Conservation (phyloP, 2,888 invertebrate species). For the Hemistola chrysoprasaria region DNA sequence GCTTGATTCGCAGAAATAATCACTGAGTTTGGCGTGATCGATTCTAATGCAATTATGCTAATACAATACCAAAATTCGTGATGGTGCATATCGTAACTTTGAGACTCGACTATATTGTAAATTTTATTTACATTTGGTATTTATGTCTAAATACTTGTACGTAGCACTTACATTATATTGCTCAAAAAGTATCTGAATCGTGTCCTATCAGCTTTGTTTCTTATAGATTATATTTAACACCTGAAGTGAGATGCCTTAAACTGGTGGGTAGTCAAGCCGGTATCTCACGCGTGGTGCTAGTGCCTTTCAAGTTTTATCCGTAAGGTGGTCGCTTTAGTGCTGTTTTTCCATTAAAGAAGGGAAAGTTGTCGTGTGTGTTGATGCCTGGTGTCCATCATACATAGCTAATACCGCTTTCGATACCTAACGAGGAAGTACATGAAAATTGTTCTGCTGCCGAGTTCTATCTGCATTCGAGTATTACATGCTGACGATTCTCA, state of each 20-base stretch:
- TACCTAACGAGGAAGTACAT: slow-evolving; percentile 66
- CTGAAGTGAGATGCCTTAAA: slow-evolving; percentile 26
- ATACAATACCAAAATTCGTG: slow-evolving; percentile 39
- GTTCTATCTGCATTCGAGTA: no score
- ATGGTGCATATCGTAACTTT: slow-evolving; percentile 23
- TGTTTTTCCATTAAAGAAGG: slow-evolving; percentile 73
- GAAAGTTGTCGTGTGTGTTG: slow-evolving; percentile 69
- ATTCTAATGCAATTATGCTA: slow-evolving; percentile 42
- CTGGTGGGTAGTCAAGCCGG: slow-evolving; percentile 46
- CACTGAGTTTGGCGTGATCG: slow-evolving; percentile 41
- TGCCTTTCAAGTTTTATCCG: slow-evolving; percentile 60
- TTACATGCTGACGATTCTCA: no score
- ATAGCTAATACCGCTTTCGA: slow-evolving; percentile 73
- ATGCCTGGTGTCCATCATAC: slow-evolving; percentile 66
- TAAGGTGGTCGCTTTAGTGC: slow-evolving; percentile 59
- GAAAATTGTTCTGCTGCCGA: slow-evolving; percentile 35
- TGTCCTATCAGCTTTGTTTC: slow-evolving; percentile 1
- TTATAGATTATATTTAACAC: slow-evolving; percentile 14
- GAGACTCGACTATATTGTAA: slow-evolving; percentile 20
- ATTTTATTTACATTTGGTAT: slow-evolving; percentile 12
- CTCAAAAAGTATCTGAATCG: background rate
- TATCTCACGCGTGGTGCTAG: slow-evolving; percentile 44
- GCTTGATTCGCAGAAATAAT: slow-evolving; percentile 39
- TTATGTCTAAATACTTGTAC: background rate
- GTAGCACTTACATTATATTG: slow-evolving; percentile 5